Evolutionary conservation across 2,888 invertebrate genomes (phyloP).

Genomic region (Nesidiocoris tenuis): DNA sequence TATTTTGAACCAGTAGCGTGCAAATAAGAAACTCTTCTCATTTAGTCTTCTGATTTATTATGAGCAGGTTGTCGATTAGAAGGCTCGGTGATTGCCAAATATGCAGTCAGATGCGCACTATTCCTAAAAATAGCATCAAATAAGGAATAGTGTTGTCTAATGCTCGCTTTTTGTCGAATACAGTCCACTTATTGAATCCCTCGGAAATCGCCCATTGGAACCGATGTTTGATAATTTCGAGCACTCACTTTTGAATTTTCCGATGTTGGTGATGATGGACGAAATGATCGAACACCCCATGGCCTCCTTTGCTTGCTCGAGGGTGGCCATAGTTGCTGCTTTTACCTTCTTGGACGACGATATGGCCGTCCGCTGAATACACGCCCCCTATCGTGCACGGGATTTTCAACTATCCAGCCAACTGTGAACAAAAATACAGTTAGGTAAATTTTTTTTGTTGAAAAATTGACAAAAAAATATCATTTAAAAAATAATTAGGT

Average conservation of each 20-base stretch:
- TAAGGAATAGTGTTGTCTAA: too few species aligned
- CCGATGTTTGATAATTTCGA: too few species aligned
- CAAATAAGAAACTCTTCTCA: too few species aligned
- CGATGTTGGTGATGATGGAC: conserved; percentile 44
- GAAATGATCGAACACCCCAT: conserved; percentile 39
- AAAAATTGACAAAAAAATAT: not conserved
- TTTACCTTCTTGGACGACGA: conserved; percentile 52
- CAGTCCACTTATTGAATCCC: too few species aligned
- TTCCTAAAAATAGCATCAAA: too few species aligned
- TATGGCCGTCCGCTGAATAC: conserved; percentile 55
- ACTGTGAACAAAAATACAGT: conserved; percentile 9
- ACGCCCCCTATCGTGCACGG: conserved; percentile 55
- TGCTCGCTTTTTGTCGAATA: too few species aligned
- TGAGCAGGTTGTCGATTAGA: too few species aligned
- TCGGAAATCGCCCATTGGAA: too few species aligned
- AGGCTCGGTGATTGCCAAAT: too few species aligned
- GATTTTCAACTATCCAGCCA: not conserved
- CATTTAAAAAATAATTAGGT: not conserved
- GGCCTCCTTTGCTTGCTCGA: conserved; percentile 3
- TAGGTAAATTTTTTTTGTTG: not conserved
- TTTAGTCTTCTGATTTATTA: too few species aligned
- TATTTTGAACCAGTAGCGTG: too few species aligned
- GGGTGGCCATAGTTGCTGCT: conserved; percentile 32
- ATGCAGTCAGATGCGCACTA: too few species aligned
- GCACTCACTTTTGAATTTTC: conserved; percentile 38